Evolutionary conservation across 1,140 invertebrate genomes (phyloP).

Genomic region (Brachionus asplanchnoidis): DNA sequence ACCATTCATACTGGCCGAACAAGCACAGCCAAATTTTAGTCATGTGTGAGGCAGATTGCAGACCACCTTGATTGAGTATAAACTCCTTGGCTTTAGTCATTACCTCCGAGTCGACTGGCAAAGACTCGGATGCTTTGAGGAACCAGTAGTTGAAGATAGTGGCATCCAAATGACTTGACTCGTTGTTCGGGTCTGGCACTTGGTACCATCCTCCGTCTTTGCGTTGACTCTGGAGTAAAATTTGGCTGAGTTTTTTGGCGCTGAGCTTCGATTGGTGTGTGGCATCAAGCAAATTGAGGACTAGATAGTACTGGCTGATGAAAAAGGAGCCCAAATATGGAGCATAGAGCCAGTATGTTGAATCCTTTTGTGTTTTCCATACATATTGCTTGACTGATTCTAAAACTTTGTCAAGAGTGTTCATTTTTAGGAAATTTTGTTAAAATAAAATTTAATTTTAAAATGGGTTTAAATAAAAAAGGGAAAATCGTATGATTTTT

Average conservation of each 20-base stretch:
- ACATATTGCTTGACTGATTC: not conserved
- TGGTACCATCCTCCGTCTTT: constrained; percentile 33
- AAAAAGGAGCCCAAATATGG: constrained; percentile 29
- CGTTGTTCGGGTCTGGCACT: constrained; percentile 1
- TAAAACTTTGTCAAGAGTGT: not conserved
- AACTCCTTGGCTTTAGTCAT: not conserved
- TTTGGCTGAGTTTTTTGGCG: not conserved
- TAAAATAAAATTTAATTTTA: not conserved
- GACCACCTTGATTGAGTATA: not conserved
- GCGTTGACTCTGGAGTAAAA: constrained; percentile 2
- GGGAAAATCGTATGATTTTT: constrained; percentile 21
- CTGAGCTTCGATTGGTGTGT: not conserved
- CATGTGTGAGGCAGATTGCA: constrained; percentile 17
- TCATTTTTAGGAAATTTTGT: not conserved
- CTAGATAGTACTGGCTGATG: constrained; percentile 34
- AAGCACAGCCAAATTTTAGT: constrained; percentile 35
- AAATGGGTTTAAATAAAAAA: not conserved
- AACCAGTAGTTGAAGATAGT: constrained; percentile 41
- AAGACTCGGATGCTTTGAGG: not conserved
- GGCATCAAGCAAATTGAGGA: not conserved
- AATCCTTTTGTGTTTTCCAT: constrained; percentile 23
- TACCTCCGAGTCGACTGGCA: not conserved
- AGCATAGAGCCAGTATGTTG: constrained; percentile 15
- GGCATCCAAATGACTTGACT: constrained; percentile 27
- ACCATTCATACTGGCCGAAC: constrained; percentile 29